These are phyloP conservation scores for Tyria jacobaeae DNA, from an alignment of 2,888 invertebrate species.

Conservation along the genomic window DNA sequence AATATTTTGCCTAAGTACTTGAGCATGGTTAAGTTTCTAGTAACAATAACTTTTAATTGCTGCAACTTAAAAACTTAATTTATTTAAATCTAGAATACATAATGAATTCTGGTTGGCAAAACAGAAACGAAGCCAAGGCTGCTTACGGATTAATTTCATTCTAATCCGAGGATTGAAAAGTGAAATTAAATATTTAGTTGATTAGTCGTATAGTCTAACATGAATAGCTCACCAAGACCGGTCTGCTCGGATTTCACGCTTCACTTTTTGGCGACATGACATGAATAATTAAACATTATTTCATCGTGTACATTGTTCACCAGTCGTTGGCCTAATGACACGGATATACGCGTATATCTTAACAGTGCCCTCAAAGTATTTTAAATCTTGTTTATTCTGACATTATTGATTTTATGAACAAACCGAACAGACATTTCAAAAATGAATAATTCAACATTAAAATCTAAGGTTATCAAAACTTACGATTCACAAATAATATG, in stretches of 20 bases:
- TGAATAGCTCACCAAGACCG: constrained; percentile 69
- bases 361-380: constrained; percentile 44
- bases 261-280: constrained; percentile 69
- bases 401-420: constrained; percentile 55
- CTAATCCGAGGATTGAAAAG: constrained; percentile 67
- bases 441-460: constrained; percentile 64
- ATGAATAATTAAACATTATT: constrained; percentile 73
- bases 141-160: constrained; percentile 64
- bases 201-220: constrained; percentile 72
- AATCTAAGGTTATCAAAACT: constrained; percentile 74
- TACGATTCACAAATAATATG: constrained; percentile 67
- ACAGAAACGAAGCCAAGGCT: constrained; percentile 66
- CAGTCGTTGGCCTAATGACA: constrained; percentile 74
- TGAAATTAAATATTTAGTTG: constrained; percentile 73
- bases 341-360: constrained; percentile 66
- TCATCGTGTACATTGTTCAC: constrained; percentile 67
- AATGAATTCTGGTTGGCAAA: constrained; percentile 50
- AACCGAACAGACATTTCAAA: constrained; percentile 44
- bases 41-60: too few relatives aligned
- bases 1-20: too few relatives aligned
- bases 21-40: too few relatives aligned
- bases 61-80: constrained; percentile 23
- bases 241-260: constrained; percentile 66
- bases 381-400: constrained; percentile 48
- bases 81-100: constrained; percentile 26